Base-by-base conservation (phyloP, 2,888 invertebrate species). In the Chloroclysta siterata region DNA sequence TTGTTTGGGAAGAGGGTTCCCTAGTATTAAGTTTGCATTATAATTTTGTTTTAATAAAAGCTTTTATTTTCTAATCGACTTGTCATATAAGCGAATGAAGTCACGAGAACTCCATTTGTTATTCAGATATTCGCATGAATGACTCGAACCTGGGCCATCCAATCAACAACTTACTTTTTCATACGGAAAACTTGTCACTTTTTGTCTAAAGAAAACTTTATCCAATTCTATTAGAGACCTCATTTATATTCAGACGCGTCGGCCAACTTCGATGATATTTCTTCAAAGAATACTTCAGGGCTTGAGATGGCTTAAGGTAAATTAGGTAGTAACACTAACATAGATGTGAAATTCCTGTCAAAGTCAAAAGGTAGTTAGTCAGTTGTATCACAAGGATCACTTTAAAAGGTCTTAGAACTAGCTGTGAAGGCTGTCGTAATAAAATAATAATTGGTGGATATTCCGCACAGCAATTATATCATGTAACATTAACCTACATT, bases 191-290 rank as follows among this genome's bases (percentile, higher is more conserved):
- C 77, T 81, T 80, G 76, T 73, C 74, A 69, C 77, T 78, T 83
- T 81, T 82, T 79, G 77, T 79, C 72, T 77, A 72, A 77, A 77
- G 75, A 67, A 81, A 84, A 83, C 70, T 85, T 82, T 73, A 74
- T 78, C 74, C 78, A 84, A 84, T 84, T 85, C 77, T 82, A 82
- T 85, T 84, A 82, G 72, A 76, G 66, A 76, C 69, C 80, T 83
- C 81, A 80, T 86, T 85, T 84, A 79, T 81, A 87, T 87, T 85
- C 85, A 76, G 69, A 70, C 69, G 66, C 70, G 72, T 72, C 66
- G 71, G 73, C 74, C 69, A 75, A 79, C 70, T 76, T 73, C 66
- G 79, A 75, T 79, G 77, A 76, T 77, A 76, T 78, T 77, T 77
- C 68, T 67, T 61, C 55, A 69, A 72, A 74, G 71, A 76, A 77